phyloP scores from a whole-genome alignment of 2,797 vertebrate genomes.

The Cossypha dichroa region DNA sequence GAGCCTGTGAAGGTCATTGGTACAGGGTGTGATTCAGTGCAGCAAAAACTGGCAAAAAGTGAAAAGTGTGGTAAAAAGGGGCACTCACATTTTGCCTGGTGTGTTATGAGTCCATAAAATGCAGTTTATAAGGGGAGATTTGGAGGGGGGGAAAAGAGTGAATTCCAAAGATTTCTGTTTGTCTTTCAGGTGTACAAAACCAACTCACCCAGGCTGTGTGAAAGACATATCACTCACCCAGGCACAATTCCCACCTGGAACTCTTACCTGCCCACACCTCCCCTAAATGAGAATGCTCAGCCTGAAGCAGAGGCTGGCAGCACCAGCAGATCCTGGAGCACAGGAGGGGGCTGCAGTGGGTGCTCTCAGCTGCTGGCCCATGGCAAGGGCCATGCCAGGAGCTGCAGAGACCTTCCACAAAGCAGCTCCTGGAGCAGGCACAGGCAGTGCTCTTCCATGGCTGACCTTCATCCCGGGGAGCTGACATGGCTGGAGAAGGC shows the following conservation, averaged over 20 bases:
- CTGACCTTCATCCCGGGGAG: not conserved
- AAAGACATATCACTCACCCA: not conserved
- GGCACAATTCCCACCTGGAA: not conserved
- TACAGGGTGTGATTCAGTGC: not conserved
- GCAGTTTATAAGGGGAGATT: not conserved
- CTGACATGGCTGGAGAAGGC: not conserved
- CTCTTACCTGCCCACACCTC: not conserved
- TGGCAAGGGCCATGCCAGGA: not conserved
- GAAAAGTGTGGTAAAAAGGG: not conserved
- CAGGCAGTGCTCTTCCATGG: accelerated
- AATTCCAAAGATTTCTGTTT: not conserved
- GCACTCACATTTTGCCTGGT: not conserved
- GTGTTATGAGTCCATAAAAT: not conserved
- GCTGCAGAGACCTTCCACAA: not conserved
- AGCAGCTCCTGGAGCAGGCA: not conserved
- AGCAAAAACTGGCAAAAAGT: not conserved
- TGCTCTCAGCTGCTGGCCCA: not conserved
- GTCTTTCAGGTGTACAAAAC: not conserved
- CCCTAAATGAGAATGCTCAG: accelerated
- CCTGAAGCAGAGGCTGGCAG: not conserved
- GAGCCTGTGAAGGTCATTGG: not conserved
- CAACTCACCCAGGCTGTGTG: not conserved
- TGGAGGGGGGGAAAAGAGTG: not conserved
- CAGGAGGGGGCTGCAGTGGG: not conserved
- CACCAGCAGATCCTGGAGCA: not conserved